Evolutionary conservation across 2,888 invertebrate genomes (phyloP).

Genomic region (Hyppa rectilinea): DNA sequence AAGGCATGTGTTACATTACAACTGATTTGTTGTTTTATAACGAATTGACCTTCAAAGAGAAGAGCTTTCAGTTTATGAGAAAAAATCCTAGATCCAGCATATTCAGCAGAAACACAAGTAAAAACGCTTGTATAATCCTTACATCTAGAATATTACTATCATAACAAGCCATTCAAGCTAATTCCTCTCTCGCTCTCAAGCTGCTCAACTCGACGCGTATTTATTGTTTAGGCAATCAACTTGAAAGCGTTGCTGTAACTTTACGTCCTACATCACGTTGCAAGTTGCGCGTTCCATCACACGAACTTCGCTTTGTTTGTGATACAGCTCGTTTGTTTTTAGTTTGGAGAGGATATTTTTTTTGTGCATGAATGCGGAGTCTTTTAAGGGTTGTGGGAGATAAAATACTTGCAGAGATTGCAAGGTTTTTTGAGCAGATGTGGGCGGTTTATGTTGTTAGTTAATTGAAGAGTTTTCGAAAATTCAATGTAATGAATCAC

Average conservation of each 20-base stretch:
- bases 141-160: slow-evolving; percentile 1
- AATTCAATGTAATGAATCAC: background rate
- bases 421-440: background rate
- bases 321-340: slow-evolving; percentile 69
- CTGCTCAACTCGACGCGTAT: slow-evolving; percentile 71
- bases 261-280: slow-evolving; percentile 53
- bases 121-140: background rate
- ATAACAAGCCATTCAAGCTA: slow-evolving; percentile 17
- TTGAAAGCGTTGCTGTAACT: slow-evolving; percentile 77
- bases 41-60: background rate
- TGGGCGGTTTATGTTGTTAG: background rate
- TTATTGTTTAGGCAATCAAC: slow-evolving; percentile 85
- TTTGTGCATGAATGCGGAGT: slow-evolving; percentile 33
- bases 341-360: slow-evolving; percentile 58
- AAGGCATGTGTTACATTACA: background rate
- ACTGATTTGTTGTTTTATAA: background rate
- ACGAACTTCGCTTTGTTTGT: slow-evolving; percentile 65
- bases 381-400: slow-evolving; percentile 21
- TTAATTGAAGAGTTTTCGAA: background rate
- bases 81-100: background rate
- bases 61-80: background rate
- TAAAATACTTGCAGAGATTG: slow-evolving; percentile 24
- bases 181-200: slow-evolving; percentile 31
- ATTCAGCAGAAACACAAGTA: background rate
- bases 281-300: slow-evolving; percentile 57